Conservation (phyloP, 2,797 vertebrate genomes). For the Oceanodroma leucorhoa region DNA sequence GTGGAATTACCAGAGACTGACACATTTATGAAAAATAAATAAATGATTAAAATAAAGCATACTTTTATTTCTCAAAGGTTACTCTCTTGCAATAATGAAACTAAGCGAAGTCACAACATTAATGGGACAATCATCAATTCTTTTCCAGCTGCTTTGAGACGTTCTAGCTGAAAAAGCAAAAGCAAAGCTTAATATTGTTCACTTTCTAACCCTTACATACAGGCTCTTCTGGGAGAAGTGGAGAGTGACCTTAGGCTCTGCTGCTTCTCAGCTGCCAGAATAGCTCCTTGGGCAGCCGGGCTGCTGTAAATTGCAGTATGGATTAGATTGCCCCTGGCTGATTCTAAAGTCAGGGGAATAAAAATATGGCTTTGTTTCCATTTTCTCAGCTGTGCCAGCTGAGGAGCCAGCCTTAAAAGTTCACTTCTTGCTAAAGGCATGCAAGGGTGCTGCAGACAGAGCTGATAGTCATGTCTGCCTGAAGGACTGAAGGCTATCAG, state of each 20-base stretch:
- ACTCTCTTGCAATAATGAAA: neutral
- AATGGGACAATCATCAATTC: neutral
- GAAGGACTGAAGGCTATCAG: neutral
- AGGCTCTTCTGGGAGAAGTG: neutral
- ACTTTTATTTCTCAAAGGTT: neutral
- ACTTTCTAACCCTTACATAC: neutral
- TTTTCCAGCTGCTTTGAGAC: neutral
- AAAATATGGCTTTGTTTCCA: conserved; percentile 39
- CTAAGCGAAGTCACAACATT: neutral
- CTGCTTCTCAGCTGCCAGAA: conserved; percentile 23
- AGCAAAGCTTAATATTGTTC: neutral
- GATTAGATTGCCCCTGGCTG: conserved; percentile 47
- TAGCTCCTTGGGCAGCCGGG: neutral
- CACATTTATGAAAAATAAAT: neutral
- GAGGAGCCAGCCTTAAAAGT: conserved; percentile 25
- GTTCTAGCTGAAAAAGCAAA: neutral
- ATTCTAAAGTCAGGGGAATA: conserved; percentile 39
- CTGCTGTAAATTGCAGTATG: conserved; percentile 36
- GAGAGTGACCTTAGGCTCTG: conserved; percentile 40
- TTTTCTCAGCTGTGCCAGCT: conserved; percentile 25
- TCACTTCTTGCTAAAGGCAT: conserved; percentile 19
- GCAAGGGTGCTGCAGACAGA: neutral
- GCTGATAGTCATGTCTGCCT: neutral
- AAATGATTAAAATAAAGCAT: neutral
- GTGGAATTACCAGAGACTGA: neutral